Base-by-base conservation (phyloP, 2,888 invertebrate species). In the Cetonia aurata region DNA sequence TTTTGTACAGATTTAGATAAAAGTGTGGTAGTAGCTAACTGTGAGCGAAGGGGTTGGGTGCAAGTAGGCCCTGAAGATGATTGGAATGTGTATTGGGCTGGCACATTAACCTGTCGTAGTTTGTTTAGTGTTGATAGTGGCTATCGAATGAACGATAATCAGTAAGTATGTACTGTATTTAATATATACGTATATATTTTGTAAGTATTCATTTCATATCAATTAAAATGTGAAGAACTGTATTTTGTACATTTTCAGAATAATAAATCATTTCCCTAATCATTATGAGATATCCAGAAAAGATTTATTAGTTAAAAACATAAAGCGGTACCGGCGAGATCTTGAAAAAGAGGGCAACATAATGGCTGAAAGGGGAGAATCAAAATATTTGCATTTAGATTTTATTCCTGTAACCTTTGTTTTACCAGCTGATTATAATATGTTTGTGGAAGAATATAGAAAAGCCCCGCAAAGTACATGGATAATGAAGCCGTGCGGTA, bases 401-500 rank as follows among this genome's bases (percentile, higher is more conserved):
- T 96, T 98, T 78, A 93, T 98, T 74, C 98, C 98, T 0, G 90
- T 95, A 17, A 98, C 98, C 0, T 98, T 95, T 83, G 94, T 98
- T 44, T 86, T 98, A 62, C 98, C 98, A 1, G 94, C 96, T 80
- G 98, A 98, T 85, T 98, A 98, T 83, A 98, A 97, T 83, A 92
- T 97, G 90, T 98, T 98, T 84, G 97, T 97, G 0, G 96, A 98
- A 82, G 97, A 98, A 82, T 98, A 97, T 83, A 89, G 96, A 67
- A 96, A 96, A 85, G 94, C 93, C 75, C 96, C 97, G 0, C 94
- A 94, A 81, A 95, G 95, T 77, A 98, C 97, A 0, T 98, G 98
- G 98, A 98, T 98, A 75, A 96, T 98, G 93, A 98, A 98, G 83
- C 98, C 98, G 0, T 96, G 96, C 82, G 96, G 96, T 33, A 95